These are phyloP conservation scores for Halcyon smyrnensis DNA, from an alignment of 2,797 vertebrate species.

Conservation along the genomic window DNA sequence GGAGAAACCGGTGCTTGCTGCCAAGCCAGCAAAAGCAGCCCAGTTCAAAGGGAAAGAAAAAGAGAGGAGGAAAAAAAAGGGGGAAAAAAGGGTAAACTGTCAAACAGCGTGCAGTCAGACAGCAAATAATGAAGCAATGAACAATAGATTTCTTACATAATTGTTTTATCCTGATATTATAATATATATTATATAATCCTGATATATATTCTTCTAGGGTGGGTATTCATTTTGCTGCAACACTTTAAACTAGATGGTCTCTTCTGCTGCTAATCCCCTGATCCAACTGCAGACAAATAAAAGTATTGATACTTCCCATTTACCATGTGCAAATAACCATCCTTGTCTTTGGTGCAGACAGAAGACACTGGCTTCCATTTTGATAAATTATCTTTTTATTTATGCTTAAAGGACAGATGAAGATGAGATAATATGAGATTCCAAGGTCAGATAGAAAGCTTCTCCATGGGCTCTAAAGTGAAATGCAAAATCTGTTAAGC, in stretches of 20 bases:
- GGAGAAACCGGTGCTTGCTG: background rate
- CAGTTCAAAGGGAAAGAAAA: background rate
- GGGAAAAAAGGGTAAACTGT: background rate
- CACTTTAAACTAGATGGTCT: background rate
- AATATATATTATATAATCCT: too few relatives aligned
- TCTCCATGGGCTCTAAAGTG: background rate
- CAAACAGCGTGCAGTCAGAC: background rate
- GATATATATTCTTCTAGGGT: background rate
- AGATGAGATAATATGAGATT: background rate
- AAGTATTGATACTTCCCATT: background rate
- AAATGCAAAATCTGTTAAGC: background rate
- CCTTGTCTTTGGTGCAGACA: background rate
- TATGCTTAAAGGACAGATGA: background rate
- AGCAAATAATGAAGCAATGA: conserved; percentile 22
- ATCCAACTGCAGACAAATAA: background rate
- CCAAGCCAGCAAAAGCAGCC: conserved; percentile 36
- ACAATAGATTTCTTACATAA: background rate
- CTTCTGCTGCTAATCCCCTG: background rate
- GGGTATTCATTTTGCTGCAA: background rate
- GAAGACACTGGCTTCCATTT: background rate
- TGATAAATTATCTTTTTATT: background rate
- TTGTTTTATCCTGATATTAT: background rate
- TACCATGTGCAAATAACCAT: background rate
- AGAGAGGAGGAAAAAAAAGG: too few relatives aligned
- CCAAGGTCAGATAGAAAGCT: background rate